Evolutionary conservation across 2,888 invertebrate genomes (phyloP).

Genomic region (Nycteola revayana): DNA sequence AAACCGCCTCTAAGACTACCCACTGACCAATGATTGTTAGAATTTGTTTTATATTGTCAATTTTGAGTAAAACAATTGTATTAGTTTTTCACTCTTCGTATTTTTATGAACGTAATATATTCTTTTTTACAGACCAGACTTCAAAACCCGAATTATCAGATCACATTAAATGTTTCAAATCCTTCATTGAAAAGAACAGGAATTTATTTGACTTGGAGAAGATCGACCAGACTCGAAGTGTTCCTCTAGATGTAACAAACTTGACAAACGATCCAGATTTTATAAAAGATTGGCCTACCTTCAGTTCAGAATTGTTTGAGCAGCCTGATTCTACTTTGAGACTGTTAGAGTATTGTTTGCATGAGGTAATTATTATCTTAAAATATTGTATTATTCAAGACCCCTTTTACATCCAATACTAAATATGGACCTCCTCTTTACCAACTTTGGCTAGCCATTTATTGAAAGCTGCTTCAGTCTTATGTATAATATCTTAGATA

Average conservation of each 20-base stretch:
- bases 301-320: slow-evolving; percentile 84
- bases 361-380: slow-evolving; percentile 88
- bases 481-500: no score
- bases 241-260: slow-evolving; percentile 81
- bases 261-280: slow-evolving; percentile 82
- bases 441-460: no score
- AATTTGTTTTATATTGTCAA: no score
- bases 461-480: no score
- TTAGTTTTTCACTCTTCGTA: no score
- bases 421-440: no score
- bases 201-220: slow-evolving; percentile 78
- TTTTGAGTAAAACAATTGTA: no score
- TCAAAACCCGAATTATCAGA: slow-evolving; percentile 46
- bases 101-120: no score
- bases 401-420: no score
- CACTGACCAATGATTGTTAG: no score
- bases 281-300: slow-evolving; percentile 82
- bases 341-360: slow-evolving; percentile 89
- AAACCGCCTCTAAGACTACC: no score
- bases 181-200: slow-evolving; percentile 58
- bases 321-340: slow-evolving; percentile 86
- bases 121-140: background rate
- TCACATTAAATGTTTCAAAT: slow-evolving; percentile 50
- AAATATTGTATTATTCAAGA: no score
- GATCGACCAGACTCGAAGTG: slow-evolving; percentile 81